Evolutionary conservation across 2,797 vertebrate genomes (phyloP), one percentile per base, ranked within the genome.

Genomic region (Squalus acanthias): DNA sequence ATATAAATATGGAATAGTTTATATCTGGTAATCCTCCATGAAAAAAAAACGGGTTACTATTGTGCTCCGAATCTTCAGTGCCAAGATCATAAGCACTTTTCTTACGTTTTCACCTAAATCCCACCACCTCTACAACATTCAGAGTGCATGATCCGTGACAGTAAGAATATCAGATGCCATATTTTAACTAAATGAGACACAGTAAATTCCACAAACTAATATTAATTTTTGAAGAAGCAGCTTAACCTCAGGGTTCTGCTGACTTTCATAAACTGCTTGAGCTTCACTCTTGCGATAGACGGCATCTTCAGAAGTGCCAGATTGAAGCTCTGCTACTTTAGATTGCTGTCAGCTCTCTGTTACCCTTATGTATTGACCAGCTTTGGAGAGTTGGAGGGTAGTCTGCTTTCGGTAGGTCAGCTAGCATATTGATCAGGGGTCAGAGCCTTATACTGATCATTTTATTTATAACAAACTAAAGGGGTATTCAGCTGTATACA

Each of bases 181-280:
- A 92, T 92, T 92, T 69, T 93, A 69, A 93, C 39, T 93, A 46
- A 93, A 93, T 69, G 46, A 69, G 46, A 69, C 91, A 93, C 65
- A 39, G 65, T 93, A 46, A 93, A 69, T 69, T 93, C n/a, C 33
- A 46, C 39, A 60, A 93, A 67, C 65, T 69, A 69, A 69, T 24
- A 69, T 93, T 24, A 69, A 69, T 8, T 65, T 93, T 93, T 67
- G 33, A 93, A 69, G n/a, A 89, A n/a, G 65, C 29, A 91, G 88
- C 10, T 87, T 20, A 24, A 87, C 91, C 65, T n/a, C 0, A 65
- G 60, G 33, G 63, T 93, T 67, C 65, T 39, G 91, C 63, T 65
- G 20, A 65, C 17, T 67, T 93, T 46, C 63, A 93, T 46, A 46
- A 93, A 67, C 63, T 65, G 88, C 60, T n/a, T 3, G 33, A 91